A percentile compares a stretch with the other conserved stretches of the same genome.
Evolutionary conservation across 2,888 invertebrate genomes (phyloP).

Genomic region (Meteorus colon): DNA sequence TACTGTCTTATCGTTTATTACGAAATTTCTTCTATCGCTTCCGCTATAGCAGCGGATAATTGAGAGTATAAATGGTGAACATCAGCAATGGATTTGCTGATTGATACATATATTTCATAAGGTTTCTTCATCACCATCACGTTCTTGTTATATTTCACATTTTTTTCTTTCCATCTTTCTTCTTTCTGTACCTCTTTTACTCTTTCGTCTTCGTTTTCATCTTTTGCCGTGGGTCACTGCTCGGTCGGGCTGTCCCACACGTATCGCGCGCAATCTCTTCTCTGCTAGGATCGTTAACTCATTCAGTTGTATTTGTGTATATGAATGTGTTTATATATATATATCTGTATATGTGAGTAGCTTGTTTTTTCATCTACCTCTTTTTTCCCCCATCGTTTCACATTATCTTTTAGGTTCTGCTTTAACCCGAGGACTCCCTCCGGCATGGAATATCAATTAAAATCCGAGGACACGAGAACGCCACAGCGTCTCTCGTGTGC

Average conservation of each 20-base stretch:
- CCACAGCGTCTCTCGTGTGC: constrained; percentile 8
- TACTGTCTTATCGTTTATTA: too few species aligned
- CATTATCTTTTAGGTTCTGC: constrained; percentile 26
- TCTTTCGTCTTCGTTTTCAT: constrained; percentile 14
- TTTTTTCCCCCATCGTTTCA: constrained; percentile 17
- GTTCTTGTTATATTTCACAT: constrained; percentile 9
- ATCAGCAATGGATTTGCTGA: constrained; percentile 9
- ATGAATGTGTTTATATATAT: not conserved
- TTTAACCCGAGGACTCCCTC: constrained; percentile 37
- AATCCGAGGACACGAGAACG: constrained; percentile 47
- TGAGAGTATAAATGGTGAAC: not conserved
- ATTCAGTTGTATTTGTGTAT: constrained; percentile 21
- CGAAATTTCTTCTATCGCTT: not conserved
- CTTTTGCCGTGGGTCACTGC: constrained; percentile 30
- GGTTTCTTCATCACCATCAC: not conserved
- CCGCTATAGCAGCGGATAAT: not conserved
- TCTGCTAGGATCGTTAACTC: constrained; percentile 45
- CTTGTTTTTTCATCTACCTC: constrained; percentile 25
- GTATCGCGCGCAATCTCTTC: constrained; percentile 37
- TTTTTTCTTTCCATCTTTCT: constrained; percentile 14
- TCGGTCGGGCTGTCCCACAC: constrained; percentile 36
- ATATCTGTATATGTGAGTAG: not conserved
- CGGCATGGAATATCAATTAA: constrained; percentile 60
- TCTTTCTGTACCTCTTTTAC: not conserved
- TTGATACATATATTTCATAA: constrained; percentile 8